Evolutionary conservation across 2,888 invertebrate genomes (phyloP).

Genomic region (Pammene fasciana): DNA sequence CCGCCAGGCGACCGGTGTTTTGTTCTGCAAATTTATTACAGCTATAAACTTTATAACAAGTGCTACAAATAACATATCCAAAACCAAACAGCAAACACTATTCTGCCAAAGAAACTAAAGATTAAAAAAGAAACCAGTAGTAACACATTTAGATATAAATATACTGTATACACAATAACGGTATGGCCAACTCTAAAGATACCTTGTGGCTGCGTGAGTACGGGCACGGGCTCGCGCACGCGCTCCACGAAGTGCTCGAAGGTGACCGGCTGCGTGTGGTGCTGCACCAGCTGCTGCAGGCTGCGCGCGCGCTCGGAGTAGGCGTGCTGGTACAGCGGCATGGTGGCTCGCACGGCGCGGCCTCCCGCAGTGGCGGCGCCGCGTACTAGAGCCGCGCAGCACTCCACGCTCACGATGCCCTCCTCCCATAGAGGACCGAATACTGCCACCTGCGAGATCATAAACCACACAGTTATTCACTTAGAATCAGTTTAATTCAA

Average conservation of each 20-base stretch:
- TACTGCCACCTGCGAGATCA: conserved; percentile 87
- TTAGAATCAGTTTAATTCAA: too few relatives aligned
- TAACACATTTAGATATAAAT: too few relatives aligned
- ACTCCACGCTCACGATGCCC: conserved; percentile 83
- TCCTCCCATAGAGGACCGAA: conserved; percentile 99
- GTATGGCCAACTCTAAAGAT: conserved; percentile 86
- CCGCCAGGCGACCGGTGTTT: conserved; percentile 79
- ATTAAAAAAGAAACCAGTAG: too few relatives aligned
- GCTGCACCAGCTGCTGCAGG: conserved; percentile 91
- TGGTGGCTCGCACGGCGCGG: conserved; percentile 93
- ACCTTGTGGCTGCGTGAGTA: conserved; percentile 87
- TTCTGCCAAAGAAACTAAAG: too few relatives aligned
- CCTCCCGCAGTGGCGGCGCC: conserved; percentile 96
- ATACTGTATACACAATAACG: too few relatives aligned
- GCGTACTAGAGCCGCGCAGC: conserved; percentile 91
- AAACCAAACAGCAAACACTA: too few relatives aligned
- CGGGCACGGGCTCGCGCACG: conserved; percentile 65
- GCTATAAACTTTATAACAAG: too few relatives aligned
- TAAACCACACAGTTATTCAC: neutral
- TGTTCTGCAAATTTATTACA: conserved; percentile 54
- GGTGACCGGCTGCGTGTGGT: conserved; percentile 93
- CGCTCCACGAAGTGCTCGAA: conserved; percentile 90
- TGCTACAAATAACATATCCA: too few relatives aligned
- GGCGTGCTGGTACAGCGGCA: conserved; percentile 96
- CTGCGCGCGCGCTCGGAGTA: conserved; percentile 95